These are phyloP conservation scores for Aphelinus certus DNA, from an alignment of 1,140 invertebrate genomes.

Conservation along the genomic window DNA sequence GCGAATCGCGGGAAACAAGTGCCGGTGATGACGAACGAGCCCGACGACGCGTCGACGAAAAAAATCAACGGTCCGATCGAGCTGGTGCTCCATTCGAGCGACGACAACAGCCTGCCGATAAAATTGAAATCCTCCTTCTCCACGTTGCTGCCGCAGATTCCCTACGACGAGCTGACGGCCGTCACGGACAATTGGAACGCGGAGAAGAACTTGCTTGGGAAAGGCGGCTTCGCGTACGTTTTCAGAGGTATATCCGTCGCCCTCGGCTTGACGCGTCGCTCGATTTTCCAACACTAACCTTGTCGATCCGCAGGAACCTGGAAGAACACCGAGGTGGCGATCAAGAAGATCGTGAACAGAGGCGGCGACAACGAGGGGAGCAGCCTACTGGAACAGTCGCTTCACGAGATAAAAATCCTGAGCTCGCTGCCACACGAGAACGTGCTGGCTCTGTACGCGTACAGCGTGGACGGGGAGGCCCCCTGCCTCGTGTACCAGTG, in stretches of 20 bases:
- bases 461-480: constrained; percentile 72
- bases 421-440: constrained; percentile 86
- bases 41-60: too few relatives aligned
- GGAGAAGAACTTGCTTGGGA: constrained; percentile 74
- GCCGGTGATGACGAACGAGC: too few relatives aligned
- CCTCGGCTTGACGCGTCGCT: too few relatives aligned
- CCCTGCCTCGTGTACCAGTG: constrained; percentile 89
- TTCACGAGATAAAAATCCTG: constrained; percentile 76
- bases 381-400: constrained; percentile 69
- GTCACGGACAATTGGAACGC: constrained; percentile 81
- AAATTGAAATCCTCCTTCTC: neutral
- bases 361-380: too few relatives aligned
- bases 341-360: constrained; percentile 77
- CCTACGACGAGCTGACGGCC: constrained; percentile 68
- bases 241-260: constrained; percentile 72
- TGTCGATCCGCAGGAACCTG: constrained; percentile 69
- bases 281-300: neutral
- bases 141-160: neutral
- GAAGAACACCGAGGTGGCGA: constrained; percentile 84
- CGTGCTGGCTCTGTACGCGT: constrained; percentile 87
- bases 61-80: neutral
- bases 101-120: neutral
- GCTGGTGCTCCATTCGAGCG: neutral
- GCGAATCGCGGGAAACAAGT: too few relatives aligned
- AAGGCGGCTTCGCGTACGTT: constrained; percentile 88